Conservation (phyloP, 2,113 vertebrate species). For the Choloepus hoffmanni region DNA sequence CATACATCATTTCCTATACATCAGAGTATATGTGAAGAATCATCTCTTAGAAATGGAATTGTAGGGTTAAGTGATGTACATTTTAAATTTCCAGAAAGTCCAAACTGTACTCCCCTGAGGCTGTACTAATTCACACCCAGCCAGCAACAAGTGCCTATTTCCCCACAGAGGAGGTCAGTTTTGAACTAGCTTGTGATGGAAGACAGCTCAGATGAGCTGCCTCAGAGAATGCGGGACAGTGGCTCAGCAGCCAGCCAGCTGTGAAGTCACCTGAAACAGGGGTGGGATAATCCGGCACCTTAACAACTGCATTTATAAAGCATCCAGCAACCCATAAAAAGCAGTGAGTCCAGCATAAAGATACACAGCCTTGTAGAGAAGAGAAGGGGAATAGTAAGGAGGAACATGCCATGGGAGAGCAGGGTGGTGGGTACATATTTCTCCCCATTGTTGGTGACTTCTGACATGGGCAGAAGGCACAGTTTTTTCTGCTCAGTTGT, state of each 20-base stretch:
- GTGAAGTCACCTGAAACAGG: not conserved
- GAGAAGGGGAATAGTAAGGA: not conserved
- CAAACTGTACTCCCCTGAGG: not conserved
- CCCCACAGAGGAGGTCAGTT: not conserved
- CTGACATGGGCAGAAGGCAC: not conserved
- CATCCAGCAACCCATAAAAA: not conserved
- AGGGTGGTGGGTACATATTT: not conserved
- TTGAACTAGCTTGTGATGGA: not conserved
- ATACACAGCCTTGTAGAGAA: not conserved
- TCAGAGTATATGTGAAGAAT: not conserved
- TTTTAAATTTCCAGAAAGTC: not conserved
- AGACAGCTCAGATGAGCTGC: not conserved
- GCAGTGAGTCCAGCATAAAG: not conserved
- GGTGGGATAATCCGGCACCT: not conserved
- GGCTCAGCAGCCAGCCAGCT: not conserved
- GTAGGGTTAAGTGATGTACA: not conserved
- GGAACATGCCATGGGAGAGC: rapidly evolving
- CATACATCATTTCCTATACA: not conserved
- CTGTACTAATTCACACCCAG: not conserved
- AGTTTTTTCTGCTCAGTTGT: not conserved
- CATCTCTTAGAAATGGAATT: slow-evolving; percentile 18
- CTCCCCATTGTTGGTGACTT: not conserved
- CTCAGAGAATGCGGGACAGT: not conserved
- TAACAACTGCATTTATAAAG: not conserved
- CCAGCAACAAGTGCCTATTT: not conserved